Base-by-base conservation (phyloP, 2,888 invertebrate species). In the Bruchidius siliquastri region DNA sequence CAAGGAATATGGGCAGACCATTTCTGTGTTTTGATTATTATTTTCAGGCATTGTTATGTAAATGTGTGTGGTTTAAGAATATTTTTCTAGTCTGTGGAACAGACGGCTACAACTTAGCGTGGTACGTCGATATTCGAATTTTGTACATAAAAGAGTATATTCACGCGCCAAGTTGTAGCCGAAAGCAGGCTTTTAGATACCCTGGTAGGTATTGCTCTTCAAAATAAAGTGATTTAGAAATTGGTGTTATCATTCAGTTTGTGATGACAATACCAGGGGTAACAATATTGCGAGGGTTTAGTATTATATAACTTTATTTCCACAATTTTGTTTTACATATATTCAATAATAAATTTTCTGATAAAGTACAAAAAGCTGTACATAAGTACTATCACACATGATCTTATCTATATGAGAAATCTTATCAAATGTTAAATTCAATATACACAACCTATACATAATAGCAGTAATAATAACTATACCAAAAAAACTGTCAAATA, bases 1-100 rank as follows among this genome's bases (percentile, higher is more conserved):
- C 74, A 85, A 82, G 77, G 86, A 86, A 79, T 82, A 86, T 76
- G 84, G 83, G 6, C 84, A 83, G 75, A 77, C 81, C 26, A 80
- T 83, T 72, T 80, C 82, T 21, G 80, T 83, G 70, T 83, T 82
- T 79, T 83, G 79, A 76, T 10, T 6, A 68, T 68, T 21, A 2
- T 22, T 68, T 21, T n/a, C 18, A 68, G n/a, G n/a, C n/a, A n/a
- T n/a, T 13, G n/a, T 49, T 49, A 18, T 13, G 1, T 49, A 1
- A 13, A 49, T 49, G 13, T 13, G 10, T 49, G 18, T 13, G 13
- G 1, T 49, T 13, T 13, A 26, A 26, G 26, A 49, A 49, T 49
- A 49, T 49, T 13, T n/a, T 49, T 49, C 49, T 49, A 49, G 49
- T 4, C 49, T 1, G 49, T 18, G 18, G n/a, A n/a, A n/a, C n/a